A percentile compares a stretch with the other conserved stretches of the same genome.
phyloP scores from a whole-genome alignment of 1,140 invertebrate species.

The Drosophila nikananu region DNA sequence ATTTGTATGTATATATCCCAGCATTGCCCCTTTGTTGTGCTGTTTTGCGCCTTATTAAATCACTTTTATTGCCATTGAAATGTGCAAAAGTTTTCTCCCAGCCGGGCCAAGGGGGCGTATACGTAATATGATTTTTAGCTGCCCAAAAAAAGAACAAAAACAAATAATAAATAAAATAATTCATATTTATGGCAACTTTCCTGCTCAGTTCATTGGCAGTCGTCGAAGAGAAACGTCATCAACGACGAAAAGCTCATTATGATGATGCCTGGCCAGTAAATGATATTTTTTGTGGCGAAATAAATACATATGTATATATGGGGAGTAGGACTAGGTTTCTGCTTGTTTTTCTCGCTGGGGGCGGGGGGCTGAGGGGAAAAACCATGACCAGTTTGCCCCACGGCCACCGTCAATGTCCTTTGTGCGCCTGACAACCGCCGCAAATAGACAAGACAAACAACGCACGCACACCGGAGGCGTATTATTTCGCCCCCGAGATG shows the following conservation, averaged over 20 bases:
- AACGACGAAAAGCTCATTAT: constrained; percentile 1
- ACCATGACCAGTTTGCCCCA: constrained; percentile 20
- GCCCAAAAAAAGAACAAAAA: neutral
- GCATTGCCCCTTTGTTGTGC: constrained; percentile 35
- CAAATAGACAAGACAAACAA: constrained; percentile 72
- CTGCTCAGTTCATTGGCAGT: constrained; percentile 47
- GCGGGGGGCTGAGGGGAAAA: neutral
- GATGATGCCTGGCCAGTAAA: constrained; percentile 51
- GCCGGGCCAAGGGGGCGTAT: constrained; percentile 45
- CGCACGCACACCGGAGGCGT: constrained; percentile 44
- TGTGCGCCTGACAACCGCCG: constrained; percentile 65
- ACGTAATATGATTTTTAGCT: constrained; percentile 66
- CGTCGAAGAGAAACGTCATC: constrained; percentile 6
- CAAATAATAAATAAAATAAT: constrained; percentile 18
- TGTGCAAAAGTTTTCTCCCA: constrained; percentile 65
- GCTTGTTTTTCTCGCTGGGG: constrained; percentile 12
- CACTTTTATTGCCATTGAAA: constrained; percentile 84
- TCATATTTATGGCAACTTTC: constrained; percentile 60
- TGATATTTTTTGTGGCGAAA: constrained; percentile 58
- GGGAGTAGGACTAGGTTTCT: neutral
- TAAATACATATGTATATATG: constrained; percentile 1
- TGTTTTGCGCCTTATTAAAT: constrained; percentile 78
- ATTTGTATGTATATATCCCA: neutral
- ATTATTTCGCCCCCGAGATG: constrained; percentile 11
- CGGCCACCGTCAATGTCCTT: constrained; percentile 21